Evolutionary conservation across 2,888 invertebrate species (phyloP), one percentile per base, ranked within the genome.

Genomic region (Drymonia ruficornis): DNA sequence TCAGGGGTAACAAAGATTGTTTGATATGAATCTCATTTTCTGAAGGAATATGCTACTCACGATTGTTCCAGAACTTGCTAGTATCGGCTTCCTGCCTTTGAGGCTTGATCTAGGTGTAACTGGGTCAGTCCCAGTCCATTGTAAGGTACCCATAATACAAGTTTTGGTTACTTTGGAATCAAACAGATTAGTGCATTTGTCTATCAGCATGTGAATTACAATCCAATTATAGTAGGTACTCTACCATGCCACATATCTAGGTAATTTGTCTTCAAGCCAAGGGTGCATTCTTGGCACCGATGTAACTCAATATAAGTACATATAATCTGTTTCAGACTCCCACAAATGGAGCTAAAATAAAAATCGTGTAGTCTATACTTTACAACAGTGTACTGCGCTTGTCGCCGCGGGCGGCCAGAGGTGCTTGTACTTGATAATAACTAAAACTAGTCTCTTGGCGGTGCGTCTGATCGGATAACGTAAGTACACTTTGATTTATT

Each of bases 341-440:
- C 16, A 16, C 42, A 7, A 18, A 13, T 13, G 13, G 44, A 13
- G 46, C 15, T 46, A 15, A 46, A 46, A 29, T 29, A 46, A 46
- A 46, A 46, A 29, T 4, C 46, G n/a, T 46, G 46, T 46, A n/a
- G 2, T 15, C 16, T 46, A 16, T 15, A 2, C 28, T 23, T 15
- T 46, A 46, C 46, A 28, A 23, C 43, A 36, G 7, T 31, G n/a
- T 12, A 34, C 13, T 53, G 53, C 50, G 49, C 23, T 53, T 59
- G 52, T 49, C 55, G 56, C 52, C 50, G 43, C 29, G 31, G 52
- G 55, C 53, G 56, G 16, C 18, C 40, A 40, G 13, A n/a, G 13
- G 36, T 36, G n/a, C 36, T 36, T n/a, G 13, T 13, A 36, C 36
- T 36, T 36, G n/a, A 36, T n/a, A 36, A 36, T 36, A n/a, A n/a